A percentile compares a stretch with the other conserved stretches of the same genome.
Conservation (phyloP, 2,797 vertebrate species). For the Hapalemur alaotrensis region DNA sequence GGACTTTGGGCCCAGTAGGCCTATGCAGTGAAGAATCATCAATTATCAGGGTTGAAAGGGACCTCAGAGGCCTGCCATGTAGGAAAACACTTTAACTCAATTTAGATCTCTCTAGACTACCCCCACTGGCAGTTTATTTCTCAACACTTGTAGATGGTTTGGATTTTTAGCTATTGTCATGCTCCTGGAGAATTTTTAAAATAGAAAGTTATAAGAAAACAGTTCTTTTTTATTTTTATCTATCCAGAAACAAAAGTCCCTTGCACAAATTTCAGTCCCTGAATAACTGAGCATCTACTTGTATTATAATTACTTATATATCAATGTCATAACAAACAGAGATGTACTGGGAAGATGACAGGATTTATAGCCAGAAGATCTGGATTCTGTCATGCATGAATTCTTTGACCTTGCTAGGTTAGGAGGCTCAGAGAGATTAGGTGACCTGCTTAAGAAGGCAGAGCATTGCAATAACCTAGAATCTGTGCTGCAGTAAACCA, state of each 20-base stretch:
- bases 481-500: not conserved
- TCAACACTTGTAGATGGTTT: not conserved
- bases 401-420: not conserved
- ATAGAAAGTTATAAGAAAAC: not conserved
- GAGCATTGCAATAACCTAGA: not conserved
- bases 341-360: not conserved
- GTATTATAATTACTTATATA: slow-evolving; percentile 37
- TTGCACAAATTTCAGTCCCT: not conserved
- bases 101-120: not conserved
- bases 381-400: not conserved
- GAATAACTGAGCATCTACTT: slow-evolving; percentile 4
- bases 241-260: not conserved
- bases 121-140: not conserved
- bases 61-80: not conserved
- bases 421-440: slow-evolving; percentile 38
- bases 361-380: not conserved
- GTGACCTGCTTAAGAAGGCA: not conserved
- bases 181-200: not conserved
- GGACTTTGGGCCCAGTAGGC: not conserved
- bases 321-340: not conserved
- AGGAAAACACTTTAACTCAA: not conserved
- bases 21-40: not conserved
- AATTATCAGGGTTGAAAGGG: not conserved
- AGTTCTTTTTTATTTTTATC: slow-evolving; percentile 34
- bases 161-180: not conserved